These are phyloP conservation scores for Trachurus trachurus DNA, from an alignment of 2,797 vertebrate species.

Conservation along the genomic window DNA sequence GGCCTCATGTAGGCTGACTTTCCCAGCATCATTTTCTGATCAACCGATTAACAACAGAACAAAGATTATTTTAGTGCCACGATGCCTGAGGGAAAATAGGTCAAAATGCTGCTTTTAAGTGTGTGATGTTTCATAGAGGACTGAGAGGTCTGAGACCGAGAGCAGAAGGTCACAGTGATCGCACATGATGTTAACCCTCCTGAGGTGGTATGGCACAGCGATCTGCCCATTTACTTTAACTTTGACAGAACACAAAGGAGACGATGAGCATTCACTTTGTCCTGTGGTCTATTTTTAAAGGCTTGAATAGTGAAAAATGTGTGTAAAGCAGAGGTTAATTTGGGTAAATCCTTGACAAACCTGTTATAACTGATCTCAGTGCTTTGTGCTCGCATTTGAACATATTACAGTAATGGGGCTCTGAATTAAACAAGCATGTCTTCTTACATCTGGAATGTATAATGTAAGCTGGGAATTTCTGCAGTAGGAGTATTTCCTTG, in stretches of 20 bases:
- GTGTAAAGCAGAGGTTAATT: background rate
- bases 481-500: too few species aligned
- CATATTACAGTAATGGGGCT: too few species aligned
- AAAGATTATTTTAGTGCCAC: constrained; percentile 1
- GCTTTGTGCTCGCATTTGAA: background rate
- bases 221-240: too few species aligned
- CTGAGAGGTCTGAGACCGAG: constrained; percentile 38
- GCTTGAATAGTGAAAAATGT: background rate
- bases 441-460: too few species aligned
- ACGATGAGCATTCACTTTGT: background rate
- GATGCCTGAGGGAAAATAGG: background rate
- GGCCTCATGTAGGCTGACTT: background rate
- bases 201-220: background rate
- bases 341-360: background rate
- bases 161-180: constrained; percentile 14
- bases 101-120: constrained; percentile 6
- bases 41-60: constrained; percentile 3
- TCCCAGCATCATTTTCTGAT: background rate
- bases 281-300: background rate
- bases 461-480: too few species aligned
- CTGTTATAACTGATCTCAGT: too few species aligned
- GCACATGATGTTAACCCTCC: constrained; percentile 22
- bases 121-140: background rate
- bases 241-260: background rate
- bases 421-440: too few species aligned